These are phyloP conservation scores for Istiophorus platypterus DNA, from an alignment of 2,113 vertebrate species.

Conservation along the genomic window DNA sequence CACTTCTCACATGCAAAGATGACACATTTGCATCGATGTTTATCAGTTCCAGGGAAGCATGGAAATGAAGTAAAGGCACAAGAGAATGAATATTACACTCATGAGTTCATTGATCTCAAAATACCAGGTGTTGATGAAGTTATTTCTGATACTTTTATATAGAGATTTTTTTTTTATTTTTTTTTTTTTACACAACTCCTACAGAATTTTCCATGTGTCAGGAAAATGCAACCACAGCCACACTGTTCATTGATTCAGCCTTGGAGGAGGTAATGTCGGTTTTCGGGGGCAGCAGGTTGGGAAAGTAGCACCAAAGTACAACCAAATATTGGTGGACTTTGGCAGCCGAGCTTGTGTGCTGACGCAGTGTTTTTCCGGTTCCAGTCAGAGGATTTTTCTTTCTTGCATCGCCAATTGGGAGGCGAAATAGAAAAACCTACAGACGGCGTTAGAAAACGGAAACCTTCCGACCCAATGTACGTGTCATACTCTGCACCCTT, in stretches of 20 bases:
- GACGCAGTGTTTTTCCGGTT: neutral
- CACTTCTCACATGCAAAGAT: slow-evolving; percentile 39
- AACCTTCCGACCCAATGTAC: no score
- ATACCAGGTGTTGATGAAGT: no score
- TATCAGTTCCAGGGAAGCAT: neutral
- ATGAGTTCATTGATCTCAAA: neutral
- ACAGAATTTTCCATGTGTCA: neutral
- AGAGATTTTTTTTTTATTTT: neutral
- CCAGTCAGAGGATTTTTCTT: neutral
- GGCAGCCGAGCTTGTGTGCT: neutral
- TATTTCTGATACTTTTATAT: neutral
- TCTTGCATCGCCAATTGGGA: neutral
- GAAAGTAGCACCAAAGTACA: neutral
- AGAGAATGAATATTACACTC: neutral
- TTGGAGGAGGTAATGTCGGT: neutral
- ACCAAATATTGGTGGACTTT: neutral
- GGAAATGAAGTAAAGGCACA: neutral
- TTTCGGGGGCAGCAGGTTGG: neutral
- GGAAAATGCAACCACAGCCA: neutral
- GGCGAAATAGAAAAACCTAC: neutral
- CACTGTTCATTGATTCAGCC: slow-evolving; percentile 2
- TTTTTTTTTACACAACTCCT: neutral
- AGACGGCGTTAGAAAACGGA: no score
- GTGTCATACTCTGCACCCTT: no score
- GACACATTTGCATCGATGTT: slow-evolving; percentile 41